Base-by-base conservation (phyloP, 2,113 vertebrate genomes). In the Oncorhynchus kisutch region DNA sequence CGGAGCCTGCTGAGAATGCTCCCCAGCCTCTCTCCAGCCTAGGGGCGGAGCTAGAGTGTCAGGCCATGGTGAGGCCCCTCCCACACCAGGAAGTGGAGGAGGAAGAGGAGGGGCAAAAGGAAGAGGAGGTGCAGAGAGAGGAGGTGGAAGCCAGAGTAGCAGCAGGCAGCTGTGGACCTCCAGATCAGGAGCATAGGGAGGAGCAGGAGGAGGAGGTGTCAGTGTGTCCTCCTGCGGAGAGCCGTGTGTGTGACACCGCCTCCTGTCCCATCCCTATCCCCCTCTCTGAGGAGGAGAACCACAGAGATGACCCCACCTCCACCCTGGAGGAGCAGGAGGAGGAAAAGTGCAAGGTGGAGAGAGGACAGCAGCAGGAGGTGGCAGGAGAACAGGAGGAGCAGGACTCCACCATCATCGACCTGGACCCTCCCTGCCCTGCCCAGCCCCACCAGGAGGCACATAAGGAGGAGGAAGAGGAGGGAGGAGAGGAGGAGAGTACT, bases 61-160 rank as follows among this genome's bases (percentile, higher is more conserved):
- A 91, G 72, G 88, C 84, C 2, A 83, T 86, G 75, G 82, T 92
- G 60, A 88, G 87, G 74, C 85, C 90, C 12, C 91, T 91, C 66
- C 76, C 87, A 65, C 86, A 83, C 1, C 71, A 89, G 65, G 85
- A 90, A 87, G 51, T 86, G 13, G 81, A 74, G 18, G 0, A 81
- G 11, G 86, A 73, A 74, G 85, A 79, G 60, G 59, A 90, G 39
- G 88, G 87, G 66, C 86, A 83, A 24, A 81, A 81, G 11, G 86
- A 73, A 74, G 85, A 79, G 60, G 59, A 90, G 39, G 88, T 87
- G 66, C 86, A 83, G 72, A 87, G 78, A 45, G 84, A 88, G 65
- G 84, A 92, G 62, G 81, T 24, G 1, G 89, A 86, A 1, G 81
- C 83, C 0, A 57, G 39, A 2, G 79, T 82, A 16, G 73, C 84